Percentiles rank a stretch among this genome's conserved stretches.
Conservation (phyloP, 2,888 invertebrate genomes). For the Patella ulyssiponensis region DNA sequence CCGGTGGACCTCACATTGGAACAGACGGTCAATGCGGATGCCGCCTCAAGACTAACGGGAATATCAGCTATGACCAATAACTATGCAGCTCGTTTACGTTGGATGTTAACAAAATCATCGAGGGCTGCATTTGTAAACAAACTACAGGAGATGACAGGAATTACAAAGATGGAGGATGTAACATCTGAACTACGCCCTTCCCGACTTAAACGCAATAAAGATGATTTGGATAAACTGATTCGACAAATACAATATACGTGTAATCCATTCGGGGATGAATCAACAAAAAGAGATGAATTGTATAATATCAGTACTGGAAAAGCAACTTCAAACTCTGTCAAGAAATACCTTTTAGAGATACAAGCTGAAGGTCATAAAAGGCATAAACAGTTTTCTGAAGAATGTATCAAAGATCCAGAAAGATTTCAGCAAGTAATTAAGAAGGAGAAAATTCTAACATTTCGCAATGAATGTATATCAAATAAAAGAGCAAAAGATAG, state of each 20-base stretch:
- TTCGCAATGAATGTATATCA: not conserved
- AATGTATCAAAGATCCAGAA: not conserved
- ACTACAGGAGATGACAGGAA: not conserved
- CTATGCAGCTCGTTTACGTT: conserved; percentile 1
- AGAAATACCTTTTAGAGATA: not conserved
- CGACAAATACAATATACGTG: not conserved
- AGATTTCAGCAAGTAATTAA: not conserved
- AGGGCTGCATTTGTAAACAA: not conserved
- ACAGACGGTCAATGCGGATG: conserved; percentile 1
- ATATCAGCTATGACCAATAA: not conserved
- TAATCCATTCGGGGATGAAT: not conserved
- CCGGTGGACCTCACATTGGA: not conserved
- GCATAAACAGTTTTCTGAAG: not conserved
- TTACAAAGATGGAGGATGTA: not conserved
- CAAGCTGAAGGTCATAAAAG: not conserved
- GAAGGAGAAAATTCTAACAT: not conserved
- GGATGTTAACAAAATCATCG: not conserved
- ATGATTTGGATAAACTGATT: not conserved
- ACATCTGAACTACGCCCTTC: not conserved
- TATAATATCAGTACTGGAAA: not conserved
- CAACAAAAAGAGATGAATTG: not conserved
- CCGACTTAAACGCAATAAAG: not conserved
- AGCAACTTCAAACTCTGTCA: not conserved
- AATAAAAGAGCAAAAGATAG: not conserved
- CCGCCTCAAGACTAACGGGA: not conserved